Evolutionary conservation across 2,888 invertebrate species (phyloP).

Genomic region (Eilema sororculum): DNA sequence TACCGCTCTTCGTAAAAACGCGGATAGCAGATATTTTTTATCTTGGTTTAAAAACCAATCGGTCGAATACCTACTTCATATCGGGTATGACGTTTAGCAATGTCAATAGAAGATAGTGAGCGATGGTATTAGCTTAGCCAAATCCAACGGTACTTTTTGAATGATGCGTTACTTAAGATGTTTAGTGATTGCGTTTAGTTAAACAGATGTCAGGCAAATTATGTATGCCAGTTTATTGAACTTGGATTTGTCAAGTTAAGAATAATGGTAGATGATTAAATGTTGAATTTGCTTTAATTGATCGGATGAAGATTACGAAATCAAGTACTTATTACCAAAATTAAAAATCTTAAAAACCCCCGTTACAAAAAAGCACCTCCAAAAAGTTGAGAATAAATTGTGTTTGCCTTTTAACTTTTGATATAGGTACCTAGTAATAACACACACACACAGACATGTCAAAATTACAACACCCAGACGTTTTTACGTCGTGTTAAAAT

Average conservation of each 20-base stretch:
- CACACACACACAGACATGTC: too few relatives aligned
- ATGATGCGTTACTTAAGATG: constrained; percentile 55
- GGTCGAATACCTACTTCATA: constrained; percentile 38
- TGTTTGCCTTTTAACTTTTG: too few relatives aligned
- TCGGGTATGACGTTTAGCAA: constrained; percentile 59
- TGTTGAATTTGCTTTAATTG: background rate
- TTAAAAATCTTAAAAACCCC: too few relatives aligned
- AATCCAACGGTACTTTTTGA: constrained; percentile 69
- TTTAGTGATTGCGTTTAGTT: constrained; percentile 51
- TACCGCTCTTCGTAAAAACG: constrained; percentile 18
- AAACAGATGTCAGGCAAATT: constrained; percentile 49
- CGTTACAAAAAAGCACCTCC: too few relatives aligned
- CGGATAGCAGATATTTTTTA: constrained; percentile 37
- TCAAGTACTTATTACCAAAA: too few relatives aligned
- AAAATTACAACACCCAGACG: too few relatives aligned
- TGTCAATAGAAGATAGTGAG: constrained; percentile 63
- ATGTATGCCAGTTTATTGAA: constrained; percentile 47
- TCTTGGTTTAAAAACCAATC: constrained; percentile 45
- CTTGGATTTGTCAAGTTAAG: constrained; percentile 22
- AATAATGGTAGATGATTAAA: background rate
- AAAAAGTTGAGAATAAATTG: too few relatives aligned
- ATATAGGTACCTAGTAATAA: too few relatives aligned
- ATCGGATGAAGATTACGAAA: background rate
- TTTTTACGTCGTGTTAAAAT: too few relatives aligned
- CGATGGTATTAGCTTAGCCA: constrained; percentile 61